These are phyloP conservation scores for Drosophila burlai DNA, from an alignment of 1,140 invertebrate genomes.

Conservation along the genomic window DNA sequence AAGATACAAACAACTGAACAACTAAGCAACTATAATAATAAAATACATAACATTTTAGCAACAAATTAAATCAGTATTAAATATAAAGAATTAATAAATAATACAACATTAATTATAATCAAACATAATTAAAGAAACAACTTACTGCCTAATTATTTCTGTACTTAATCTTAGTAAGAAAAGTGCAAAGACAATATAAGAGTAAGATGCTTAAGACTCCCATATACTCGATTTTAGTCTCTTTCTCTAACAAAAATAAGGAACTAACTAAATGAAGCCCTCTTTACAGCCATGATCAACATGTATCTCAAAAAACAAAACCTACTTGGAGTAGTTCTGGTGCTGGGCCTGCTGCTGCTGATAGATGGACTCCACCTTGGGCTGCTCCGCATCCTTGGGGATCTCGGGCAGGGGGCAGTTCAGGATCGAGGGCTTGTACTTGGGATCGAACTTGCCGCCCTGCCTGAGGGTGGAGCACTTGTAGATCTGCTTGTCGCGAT, in stretches of 20 bases:
- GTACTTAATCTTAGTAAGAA: too few species aligned
- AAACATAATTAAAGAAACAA: too few species aligned
- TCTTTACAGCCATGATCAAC: neutral
- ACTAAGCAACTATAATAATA: too few species aligned
- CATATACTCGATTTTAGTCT: neutral
- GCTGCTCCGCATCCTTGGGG: constrained; percentile 81
- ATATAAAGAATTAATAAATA: too few species aligned
- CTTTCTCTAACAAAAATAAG: neutral
- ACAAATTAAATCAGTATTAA: too few species aligned
- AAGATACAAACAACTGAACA: too few species aligned
- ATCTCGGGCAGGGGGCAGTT: constrained; percentile 85
- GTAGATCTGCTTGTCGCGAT: constrained; percentile 85
- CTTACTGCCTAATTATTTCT: too few species aligned
- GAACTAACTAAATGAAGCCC: neutral
- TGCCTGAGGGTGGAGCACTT: constrained; percentile 84
- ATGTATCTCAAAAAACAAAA: constrained; percentile 4
- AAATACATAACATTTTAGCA: too few species aligned
- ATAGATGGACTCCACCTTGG: constrained; percentile 79
- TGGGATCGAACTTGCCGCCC: constrained; percentile 84
- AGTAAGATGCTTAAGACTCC: neutral
- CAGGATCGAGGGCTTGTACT: constrained; percentile 84
- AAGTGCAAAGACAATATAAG: neutral
- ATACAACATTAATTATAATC: too few species aligned
- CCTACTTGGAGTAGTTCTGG: constrained; percentile 83
- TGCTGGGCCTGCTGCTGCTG: constrained; percentile 74